phyloP scores from a whole-genome alignment of 2,888 invertebrate genomes.

The Epiblema foenella region DNA sequence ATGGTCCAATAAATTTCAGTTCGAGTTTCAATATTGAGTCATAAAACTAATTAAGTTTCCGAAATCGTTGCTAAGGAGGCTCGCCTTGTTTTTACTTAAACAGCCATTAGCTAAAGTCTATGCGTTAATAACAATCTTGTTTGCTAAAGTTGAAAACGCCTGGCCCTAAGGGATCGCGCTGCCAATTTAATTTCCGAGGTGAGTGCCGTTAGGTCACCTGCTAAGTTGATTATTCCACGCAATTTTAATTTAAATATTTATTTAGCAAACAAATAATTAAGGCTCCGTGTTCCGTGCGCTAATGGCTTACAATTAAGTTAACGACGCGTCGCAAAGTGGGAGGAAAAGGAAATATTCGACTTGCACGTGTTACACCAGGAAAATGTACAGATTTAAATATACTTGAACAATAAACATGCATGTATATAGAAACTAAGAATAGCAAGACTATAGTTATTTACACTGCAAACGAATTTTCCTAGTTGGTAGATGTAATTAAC shows the following conservation, averaged over 20 bases:
- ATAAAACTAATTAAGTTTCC: neutral
- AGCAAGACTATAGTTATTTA: neutral
- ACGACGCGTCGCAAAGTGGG: constrained; percentile 19
- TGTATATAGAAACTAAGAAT: neutral
- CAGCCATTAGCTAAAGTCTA: constrained; percentile 16
- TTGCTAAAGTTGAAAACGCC: constrained; percentile 35
- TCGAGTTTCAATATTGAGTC: neutral
- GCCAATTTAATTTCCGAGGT: constrained; percentile 37
- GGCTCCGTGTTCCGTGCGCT: constrained; percentile 18
- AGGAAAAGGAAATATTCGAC: constrained; percentile 17
- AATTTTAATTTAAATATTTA: constrained; percentile 41
- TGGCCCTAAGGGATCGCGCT: constrained; percentile 26
- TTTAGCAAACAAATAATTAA: constrained; percentile 23
- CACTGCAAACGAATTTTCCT: neutral
- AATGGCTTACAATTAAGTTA: constrained; percentile 38
- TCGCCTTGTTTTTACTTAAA: constrained; percentile 10
- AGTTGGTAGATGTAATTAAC: neutral
- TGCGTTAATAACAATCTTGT: constrained; percentile 26
- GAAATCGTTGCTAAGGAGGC: neutral
- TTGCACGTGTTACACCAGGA: constrained; percentile 7
- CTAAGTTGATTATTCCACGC: constrained; percentile 37
- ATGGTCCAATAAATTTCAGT: neutral
- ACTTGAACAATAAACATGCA: too few relatives aligned
- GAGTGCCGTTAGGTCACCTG: constrained; percentile 36
- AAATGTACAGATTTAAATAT: constrained; percentile 1